Conservation (phyloP, 2,113 vertebrate species). For the Silurus meridionalis region DNA sequence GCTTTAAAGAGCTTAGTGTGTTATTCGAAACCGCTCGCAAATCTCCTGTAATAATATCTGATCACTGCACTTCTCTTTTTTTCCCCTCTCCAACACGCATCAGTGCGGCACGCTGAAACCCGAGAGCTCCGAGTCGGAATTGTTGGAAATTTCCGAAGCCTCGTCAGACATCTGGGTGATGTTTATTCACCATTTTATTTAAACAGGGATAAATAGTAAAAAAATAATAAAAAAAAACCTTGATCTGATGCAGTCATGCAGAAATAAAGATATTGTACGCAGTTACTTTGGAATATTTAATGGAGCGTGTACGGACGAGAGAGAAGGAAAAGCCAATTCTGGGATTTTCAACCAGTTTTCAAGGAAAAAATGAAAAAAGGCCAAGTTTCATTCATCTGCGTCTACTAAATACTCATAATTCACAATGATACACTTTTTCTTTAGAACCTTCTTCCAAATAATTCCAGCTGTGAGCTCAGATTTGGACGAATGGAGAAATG, state of each 20-base stretch:
- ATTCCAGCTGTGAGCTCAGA: conserved; percentile 22
- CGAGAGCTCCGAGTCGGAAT: conserved; percentile 28
- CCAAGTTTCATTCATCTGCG: conserved; percentile 18
- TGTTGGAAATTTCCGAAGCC: conserved; percentile 10
- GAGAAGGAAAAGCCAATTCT: conserved; percentile 13
- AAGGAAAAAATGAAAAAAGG: conserved; percentile 30
- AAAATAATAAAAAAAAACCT: conserved; percentile 1
- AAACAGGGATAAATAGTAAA: conserved; percentile 42
- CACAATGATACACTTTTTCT: not conserved
- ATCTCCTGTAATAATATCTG: conserved; percentile 54
- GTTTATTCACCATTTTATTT: conserved; percentile 41
- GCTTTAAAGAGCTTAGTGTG: conserved; percentile 37
- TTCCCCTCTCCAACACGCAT: not conserved
- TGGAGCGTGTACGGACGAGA: conserved; percentile 18
- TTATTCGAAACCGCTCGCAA: conserved; percentile 50
- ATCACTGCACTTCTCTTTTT: conserved; percentile 24
- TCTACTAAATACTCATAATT: conserved; percentile 29
- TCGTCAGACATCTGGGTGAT: conserved; percentile 39
- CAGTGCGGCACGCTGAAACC: conserved; percentile 12
- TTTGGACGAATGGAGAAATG: conserved; percentile 21
- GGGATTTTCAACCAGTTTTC: conserved; percentile 29
- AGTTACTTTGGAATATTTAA: conserved; percentile 16
- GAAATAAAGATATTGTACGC: conserved; percentile 42
- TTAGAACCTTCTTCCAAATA: conserved; percentile 1
- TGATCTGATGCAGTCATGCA: conserved; percentile 29